These are phyloP conservation scores for Berghia stephanieae DNA, from an alignment of 1,140 invertebrate species.

Conservation along the genomic window DNA sequence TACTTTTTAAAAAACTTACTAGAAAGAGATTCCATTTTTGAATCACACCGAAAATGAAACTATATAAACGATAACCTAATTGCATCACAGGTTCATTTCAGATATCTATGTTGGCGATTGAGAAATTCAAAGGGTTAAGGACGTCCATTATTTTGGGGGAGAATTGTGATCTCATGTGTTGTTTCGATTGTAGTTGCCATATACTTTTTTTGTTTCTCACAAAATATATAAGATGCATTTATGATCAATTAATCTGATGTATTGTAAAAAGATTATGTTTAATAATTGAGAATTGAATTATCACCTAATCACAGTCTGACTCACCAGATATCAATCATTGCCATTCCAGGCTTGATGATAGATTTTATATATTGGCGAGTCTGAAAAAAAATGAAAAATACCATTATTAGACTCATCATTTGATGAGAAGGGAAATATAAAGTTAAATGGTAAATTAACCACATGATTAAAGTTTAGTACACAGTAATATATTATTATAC, in stretches of 20 bases:
- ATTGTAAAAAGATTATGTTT: too few relatives aligned
- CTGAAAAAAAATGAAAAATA: slow-evolving; percentile 67
- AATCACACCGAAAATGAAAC: too few relatives aligned
- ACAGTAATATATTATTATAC: too few relatives aligned
- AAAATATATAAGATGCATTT: too few relatives aligned
- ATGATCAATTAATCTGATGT: too few relatives aligned
- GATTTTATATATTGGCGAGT: slow-evolving; percentile 89
- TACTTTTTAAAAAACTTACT: too few relatives aligned
- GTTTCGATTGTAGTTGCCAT: too few relatives aligned
- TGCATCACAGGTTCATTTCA: too few relatives aligned
- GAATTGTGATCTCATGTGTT: not conserved
- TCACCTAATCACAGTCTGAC: slow-evolving; percentile 13
- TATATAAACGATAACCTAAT: too few relatives aligned
- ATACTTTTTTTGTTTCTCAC: not conserved
- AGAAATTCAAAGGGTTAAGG: not conserved
- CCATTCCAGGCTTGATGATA: slow-evolving; percentile 98
- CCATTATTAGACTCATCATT: not conserved
- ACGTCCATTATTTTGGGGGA: not conserved
- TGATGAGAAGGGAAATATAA: not conserved
- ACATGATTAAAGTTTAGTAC: too few relatives aligned
- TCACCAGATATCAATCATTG: slow-evolving; percentile 96
- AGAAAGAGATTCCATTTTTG: too few relatives aligned
- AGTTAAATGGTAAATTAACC: not conserved
- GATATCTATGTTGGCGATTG: too few relatives aligned
- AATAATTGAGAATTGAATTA: not conserved